Base-by-base conservation (phyloP, 2,888 invertebrate species). In the Dioctria rufipes region DNA sequence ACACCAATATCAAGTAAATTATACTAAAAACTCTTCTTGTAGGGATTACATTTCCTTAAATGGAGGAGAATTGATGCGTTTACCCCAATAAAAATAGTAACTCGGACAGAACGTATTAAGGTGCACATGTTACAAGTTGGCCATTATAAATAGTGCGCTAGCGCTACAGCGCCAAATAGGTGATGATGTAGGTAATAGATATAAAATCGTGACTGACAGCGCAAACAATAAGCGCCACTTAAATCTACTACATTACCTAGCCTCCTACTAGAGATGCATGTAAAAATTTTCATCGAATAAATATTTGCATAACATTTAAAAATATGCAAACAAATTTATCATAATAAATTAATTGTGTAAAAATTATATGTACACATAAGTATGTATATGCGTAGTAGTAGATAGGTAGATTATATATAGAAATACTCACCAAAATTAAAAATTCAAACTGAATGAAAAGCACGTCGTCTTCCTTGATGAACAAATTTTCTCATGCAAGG, bases 381-480 rank as follows among this genome's bases (percentile, higher is more conserved):
- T 51, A 2, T 6, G 51, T 51, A 51, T 25, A 25, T 25, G 25
- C 25, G 11, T 3, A n/a, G 37, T 51, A 69, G 43, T 39, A 39
- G 37, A 69, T 9, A 11, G 49, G 37, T 25, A 69, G 4, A 40
- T 60, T 25, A 60, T 9, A 60, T 9, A 39, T 42, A 5, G 13
- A 49, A 63, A 77, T 77, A 77, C 77, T 77, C 63, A 77, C 77
- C 61, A 77, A 77, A 77, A 77, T 77, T 61, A 63, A 77, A 77
- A 77, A 63, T 77, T 77, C 63, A 77, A 77, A 77, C 77, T 49
- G 77, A 77, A 77, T 77, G 77, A 77, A 77, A 77, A 77, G 63
- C 63, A 63, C 63, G 61, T 77, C 77, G 61, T 63, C 77, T 77
- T 63, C 77, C 63, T 63, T 63, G 77, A 63, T 77, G 77, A 77